These are phyloP conservation scores for Neoseiulus cucumeris DNA, from an alignment of 1,140 invertebrate genomes.

Conservation along the genomic window DNA sequence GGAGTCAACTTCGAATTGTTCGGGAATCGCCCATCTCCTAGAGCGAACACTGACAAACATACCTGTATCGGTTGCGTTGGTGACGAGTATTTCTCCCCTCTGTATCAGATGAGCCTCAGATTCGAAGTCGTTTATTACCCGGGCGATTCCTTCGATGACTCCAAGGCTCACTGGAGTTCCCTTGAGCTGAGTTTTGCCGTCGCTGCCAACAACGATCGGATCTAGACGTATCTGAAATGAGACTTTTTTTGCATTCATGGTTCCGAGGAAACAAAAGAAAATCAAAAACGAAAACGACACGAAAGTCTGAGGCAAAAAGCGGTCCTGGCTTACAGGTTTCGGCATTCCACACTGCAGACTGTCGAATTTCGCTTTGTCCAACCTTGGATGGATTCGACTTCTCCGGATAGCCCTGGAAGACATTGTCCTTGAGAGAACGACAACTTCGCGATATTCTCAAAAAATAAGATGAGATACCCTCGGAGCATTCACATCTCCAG, in stretches of 20 bases:
- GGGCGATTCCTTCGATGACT: background rate
- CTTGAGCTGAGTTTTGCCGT: background rate
- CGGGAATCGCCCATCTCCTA: too few species aligned
- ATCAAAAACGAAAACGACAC: too few species aligned
- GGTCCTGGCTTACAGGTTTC: background rate
- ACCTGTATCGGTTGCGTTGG: background rate
- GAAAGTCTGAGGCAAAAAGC: too few species aligned
- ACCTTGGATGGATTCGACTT: background rate
- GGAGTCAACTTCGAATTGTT: too few species aligned
- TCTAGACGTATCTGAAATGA: too few species aligned
- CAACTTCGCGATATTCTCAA: background rate
- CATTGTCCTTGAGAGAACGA: background rate
- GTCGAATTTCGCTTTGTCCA: background rate
- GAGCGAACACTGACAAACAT: background rate
- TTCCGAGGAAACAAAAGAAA: too few species aligned
- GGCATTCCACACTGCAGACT: constrained; percentile 5
- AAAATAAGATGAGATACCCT: background rate
- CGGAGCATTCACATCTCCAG: background rate
- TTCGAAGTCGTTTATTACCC: background rate
- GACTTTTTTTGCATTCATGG: too few species aligned
- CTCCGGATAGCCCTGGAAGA: background rate
- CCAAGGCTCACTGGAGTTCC: background rate
- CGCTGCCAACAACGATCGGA: too few species aligned
- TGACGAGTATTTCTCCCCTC: background rate
- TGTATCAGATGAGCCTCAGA: background rate